Evolutionary conservation across 1,140 invertebrate genomes (phyloP).

Genomic region (Globodera rostochiensis): DNA sequence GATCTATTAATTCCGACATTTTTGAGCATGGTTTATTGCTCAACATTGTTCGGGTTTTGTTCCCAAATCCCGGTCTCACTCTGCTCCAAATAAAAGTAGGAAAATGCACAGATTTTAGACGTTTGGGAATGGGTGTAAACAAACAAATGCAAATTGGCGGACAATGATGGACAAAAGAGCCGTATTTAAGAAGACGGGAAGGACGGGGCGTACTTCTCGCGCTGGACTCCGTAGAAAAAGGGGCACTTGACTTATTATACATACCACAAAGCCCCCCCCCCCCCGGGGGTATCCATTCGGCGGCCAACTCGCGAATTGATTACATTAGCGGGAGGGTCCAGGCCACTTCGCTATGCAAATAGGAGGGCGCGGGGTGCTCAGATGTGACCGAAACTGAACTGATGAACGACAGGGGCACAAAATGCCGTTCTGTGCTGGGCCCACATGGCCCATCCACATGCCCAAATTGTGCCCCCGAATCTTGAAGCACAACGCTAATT

Average conservation of each 20-base stretch:
- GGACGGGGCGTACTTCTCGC: neutral
- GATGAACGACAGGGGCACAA: neutral
- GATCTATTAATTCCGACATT: too few species aligned
- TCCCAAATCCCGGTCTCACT: too few species aligned
- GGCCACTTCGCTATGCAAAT: neutral
- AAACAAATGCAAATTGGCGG: slow-evolving; percentile 5
- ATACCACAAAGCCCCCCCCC: neutral
- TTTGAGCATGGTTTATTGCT: too few species aligned
- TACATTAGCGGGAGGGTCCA: neutral
- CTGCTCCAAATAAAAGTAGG: too few species aligned
- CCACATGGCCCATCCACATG: too few species aligned
- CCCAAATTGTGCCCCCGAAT: too few species aligned
- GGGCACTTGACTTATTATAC: neutral
- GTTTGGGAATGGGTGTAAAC: neutral
- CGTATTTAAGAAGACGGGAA: neutral
- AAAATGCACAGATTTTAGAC: too few species aligned
- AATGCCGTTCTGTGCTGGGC: neutral
- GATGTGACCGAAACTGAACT: neutral
- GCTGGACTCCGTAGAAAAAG: neutral
- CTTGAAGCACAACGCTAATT: too few species aligned
- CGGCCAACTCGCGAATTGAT: neutral
- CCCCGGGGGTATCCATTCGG: neutral
- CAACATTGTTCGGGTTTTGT: too few species aligned
- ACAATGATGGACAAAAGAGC: neutral
- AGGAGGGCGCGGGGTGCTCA: neutral